phyloP scores from a whole-genome alignment of 2,797 vertebrate species.

The Muraenolepis orangiensis region DNA sequence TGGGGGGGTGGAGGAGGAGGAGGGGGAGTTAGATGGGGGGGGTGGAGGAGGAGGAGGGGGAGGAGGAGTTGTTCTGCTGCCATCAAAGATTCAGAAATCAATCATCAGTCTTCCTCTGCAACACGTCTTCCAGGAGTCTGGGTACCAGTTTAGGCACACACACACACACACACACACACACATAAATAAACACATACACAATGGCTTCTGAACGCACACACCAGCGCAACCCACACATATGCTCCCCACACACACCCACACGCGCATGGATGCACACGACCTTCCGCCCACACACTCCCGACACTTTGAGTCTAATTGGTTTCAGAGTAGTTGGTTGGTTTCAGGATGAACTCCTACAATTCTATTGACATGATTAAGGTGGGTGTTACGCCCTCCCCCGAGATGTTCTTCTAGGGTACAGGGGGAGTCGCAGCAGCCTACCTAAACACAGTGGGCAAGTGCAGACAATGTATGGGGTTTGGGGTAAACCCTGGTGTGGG shows the following conservation, averaged over 20 bases:
- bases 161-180: neutral
- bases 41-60: too few species aligned
- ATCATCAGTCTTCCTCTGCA: slow-evolving; percentile 26
- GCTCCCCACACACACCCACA: neutral
- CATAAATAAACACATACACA: neutral
- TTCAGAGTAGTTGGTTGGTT: slow-evolving; percentile 28
- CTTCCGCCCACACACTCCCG: neutral
- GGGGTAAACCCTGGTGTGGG: too few species aligned
- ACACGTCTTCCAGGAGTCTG: slow-evolving; percentile 36
- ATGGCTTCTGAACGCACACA: too few species aligned
- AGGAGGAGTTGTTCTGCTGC: slow-evolving; percentile 26
- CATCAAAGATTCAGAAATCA: slow-evolving; percentile 47
- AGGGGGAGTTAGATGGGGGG: too few species aligned
- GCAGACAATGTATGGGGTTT: too few species aligned
- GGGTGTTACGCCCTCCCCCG: too few species aligned
- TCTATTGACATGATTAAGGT: slow-evolving; percentile 42
- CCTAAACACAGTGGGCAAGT: too few species aligned
- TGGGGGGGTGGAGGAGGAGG: too few species aligned
- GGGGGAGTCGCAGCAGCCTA: too few species aligned
- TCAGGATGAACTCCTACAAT: slow-evolving; percentile 34
- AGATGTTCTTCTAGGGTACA: too few species aligned
- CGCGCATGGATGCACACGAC: neutral
- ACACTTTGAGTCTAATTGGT: slow-evolving; percentile 37
- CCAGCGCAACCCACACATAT: neutral
- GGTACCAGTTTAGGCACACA: slow-evolving; percentile 28